Base-by-base conservation (phyloP, 2,888 invertebrate genomes). In the Ceramica pisi region DNA sequence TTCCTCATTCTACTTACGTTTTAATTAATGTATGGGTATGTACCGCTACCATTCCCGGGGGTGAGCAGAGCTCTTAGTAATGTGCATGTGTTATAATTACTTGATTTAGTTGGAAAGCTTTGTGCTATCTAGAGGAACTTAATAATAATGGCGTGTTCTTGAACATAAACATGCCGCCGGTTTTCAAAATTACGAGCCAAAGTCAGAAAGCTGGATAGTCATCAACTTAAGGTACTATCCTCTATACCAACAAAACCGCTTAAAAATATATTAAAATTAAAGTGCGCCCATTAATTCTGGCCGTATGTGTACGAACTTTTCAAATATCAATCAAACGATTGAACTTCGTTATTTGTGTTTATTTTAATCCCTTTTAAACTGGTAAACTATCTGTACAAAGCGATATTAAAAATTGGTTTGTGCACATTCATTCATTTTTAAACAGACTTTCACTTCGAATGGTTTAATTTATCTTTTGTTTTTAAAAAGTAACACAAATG, bases 11-110 rank as follows among this genome's bases (percentile, higher is more conserved):
- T 70, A 23, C 59, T 50, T 41, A 67, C 59, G 10, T 53, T 81
- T 63, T 77, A 77, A 78, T 78, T 81, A 81, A 78, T 78, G 26
- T 70, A 78, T 77, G 71, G 48, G 26, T 46, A 26, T 44, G 19
- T 57, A 31, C 70, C 23, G n/a, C 23, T 53, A 16, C 51, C 48
- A 57, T 44, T 70, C 78, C 64, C 78, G 16, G 16, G 23, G 60
- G 81, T 41, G 12, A 44, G 46, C 59, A 62, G 56, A 61, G 51
- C 77, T 81, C 70, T 81, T 48, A 77, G 71, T 81, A 77, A 77
- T 60, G 56, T 48, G 60, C 35, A 69, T 69, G 71, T 61, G 26
- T 81, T 64, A 50, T 53, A 77, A 65, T 70, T 61, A 70, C 71
- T 53, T 65, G 26, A 56, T 60, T 70, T 62, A 63, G 55, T 26